phyloP scores from a whole-genome alignment of 2,797 vertebrate species.

The Melanotaenia boesemani region DNA sequence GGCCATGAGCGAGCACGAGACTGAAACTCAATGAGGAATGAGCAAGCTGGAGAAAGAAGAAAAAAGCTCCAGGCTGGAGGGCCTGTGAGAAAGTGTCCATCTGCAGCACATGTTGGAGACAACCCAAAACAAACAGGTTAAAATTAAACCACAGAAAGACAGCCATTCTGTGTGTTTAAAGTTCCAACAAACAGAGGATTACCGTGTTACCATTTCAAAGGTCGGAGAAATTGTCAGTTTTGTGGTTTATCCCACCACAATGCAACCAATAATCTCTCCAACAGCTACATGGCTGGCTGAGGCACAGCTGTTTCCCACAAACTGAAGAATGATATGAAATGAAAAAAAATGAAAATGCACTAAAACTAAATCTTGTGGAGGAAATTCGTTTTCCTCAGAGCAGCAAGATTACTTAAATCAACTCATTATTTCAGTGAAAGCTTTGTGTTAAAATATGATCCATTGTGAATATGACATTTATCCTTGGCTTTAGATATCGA shows the following conservation, averaged over 20 bases:
- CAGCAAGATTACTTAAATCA: neutral
- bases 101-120: slow-evolving; percentile 74
- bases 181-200: slow-evolving; percentile 75
- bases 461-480: slow-evolving; percentile 5
- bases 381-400: neutral
- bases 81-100: slow-evolving; percentile 81
- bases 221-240: slow-evolving; percentile 67
- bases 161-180: slow-evolving; percentile 72
- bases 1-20: slow-evolving; percentile 35
- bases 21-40: slow-evolving; percentile 40
- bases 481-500: neutral
- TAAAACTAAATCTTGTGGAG: neutral
- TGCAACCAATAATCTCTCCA: slow-evolving; percentile 52
- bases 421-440: neutral
- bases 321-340: slow-evolving; percentile 15
- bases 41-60: slow-evolving; percentile 27
- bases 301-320: slow-evolving; percentile 24
- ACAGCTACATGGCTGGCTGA: slow-evolving; percentile 36
- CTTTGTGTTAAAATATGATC: neutral
- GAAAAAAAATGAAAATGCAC: slow-evolving; percentile 3
- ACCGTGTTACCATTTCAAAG: slow-evolving; percentile 71
- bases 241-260: slow-evolving; percentile 64
- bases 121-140: slow-evolving; percentile 85
- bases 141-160: slow-evolving; percentile 82
- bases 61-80: slow-evolving; percentile 52